phyloP scores from a whole-genome alignment of 37 sponge, comb jelly and placozoan genomes.

The Eunapius fragilis region DNA sequence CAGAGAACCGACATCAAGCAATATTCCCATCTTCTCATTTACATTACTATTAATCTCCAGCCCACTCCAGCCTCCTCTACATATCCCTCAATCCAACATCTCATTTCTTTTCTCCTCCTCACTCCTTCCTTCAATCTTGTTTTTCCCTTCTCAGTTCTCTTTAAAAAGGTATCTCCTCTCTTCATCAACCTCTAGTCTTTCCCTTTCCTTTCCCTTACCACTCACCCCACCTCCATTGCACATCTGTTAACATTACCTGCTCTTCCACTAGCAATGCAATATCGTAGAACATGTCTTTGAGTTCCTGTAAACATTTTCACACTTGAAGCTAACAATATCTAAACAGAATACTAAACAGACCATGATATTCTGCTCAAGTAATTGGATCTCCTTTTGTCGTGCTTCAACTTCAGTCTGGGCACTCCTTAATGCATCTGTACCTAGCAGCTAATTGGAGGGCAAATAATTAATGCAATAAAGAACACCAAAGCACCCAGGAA shows the following conservation, averaged over 20 bases:
- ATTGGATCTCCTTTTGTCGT: constrained; percentile 74
- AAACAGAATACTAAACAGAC: constrained; percentile 14
- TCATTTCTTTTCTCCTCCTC: too few relatives aligned
- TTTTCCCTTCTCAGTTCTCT: too few relatives aligned
- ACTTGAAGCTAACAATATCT: background rate
- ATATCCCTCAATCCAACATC: too few relatives aligned
- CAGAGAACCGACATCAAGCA: too few relatives aligned
- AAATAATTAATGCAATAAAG: too few relatives aligned
- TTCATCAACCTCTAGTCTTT: background rate
- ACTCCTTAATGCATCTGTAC: constrained; percentile 1
- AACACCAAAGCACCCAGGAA: background rate
- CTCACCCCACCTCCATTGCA: background rate
- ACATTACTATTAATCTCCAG: background rate
- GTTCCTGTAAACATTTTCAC: constrained; percentile 59
- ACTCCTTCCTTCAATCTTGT: too few relatives aligned
- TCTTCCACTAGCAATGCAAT: constrained; percentile 84
- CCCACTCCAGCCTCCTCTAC: too few relatives aligned
- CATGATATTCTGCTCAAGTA: constrained; percentile 74
- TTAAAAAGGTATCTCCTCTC: too few relatives aligned
- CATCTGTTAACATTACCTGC: constrained; percentile 49
- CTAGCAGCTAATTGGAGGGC: background rate
- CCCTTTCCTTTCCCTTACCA: background rate
- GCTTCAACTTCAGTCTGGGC: constrained; percentile 80
- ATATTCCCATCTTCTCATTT: too few relatives aligned
- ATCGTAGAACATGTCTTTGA: constrained; percentile 90